Conservation (phyloP, 23 tunicate genomes). For the Trididemnum clinides region DNA sequence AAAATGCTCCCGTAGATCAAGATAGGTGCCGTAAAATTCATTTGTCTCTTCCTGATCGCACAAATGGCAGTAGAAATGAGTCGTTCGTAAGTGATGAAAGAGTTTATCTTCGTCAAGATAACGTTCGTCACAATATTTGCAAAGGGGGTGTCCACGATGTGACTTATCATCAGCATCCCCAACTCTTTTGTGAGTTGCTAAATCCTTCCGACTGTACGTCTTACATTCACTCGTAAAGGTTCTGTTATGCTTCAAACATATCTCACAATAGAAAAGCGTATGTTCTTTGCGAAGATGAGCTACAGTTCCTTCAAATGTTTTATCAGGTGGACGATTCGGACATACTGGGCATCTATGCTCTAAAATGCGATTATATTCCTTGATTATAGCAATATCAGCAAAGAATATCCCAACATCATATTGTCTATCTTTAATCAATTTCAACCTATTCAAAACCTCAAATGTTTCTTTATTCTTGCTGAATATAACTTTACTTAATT, state of each 20-base stretch:
- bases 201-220: slow-evolving; percentile 71
- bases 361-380: slow-evolving; percentile 36
- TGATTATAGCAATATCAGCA: slow-evolving; percentile 4
- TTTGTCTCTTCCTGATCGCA: slow-evolving; percentile 78
- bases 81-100: slow-evolving; percentile 67
- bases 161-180: slow-evolving; percentile 93
- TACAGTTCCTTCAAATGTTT: slow-evolving; percentile 41
- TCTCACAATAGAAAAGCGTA: slow-evolving; percentile 68
- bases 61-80: slow-evolving; percentile 85
- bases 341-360: slow-evolving; percentile 72
- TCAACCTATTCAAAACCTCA: slow-evolving; percentile 2
- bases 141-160: slow-evolving; percentile 88
- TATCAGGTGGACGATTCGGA: slow-evolving; percentile 59
- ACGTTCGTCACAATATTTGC: slow-evolving; percentile 79
- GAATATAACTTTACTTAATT: slow-evolving; percentile 65
- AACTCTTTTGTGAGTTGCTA: slow-evolving; percentile 76
- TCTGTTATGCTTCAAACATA: slow-evolving; percentile 68
- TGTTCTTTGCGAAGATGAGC: slow-evolving; percentile 82
- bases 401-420: slow-evolving; percentile 40
- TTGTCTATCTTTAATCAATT: slow-evolving; percentile 34
- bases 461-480: slow-evolving; percentile 15
- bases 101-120: slow-evolving; percentile 79
- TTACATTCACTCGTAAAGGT: slow-evolving; percentile 86
- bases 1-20: slow-evolving; percentile 65
- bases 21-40: slow-evolving; percentile 73